Evolutionary conservation across 2,888 invertebrate species (phyloP).

Genomic region (Cabera pusaria): DNA sequence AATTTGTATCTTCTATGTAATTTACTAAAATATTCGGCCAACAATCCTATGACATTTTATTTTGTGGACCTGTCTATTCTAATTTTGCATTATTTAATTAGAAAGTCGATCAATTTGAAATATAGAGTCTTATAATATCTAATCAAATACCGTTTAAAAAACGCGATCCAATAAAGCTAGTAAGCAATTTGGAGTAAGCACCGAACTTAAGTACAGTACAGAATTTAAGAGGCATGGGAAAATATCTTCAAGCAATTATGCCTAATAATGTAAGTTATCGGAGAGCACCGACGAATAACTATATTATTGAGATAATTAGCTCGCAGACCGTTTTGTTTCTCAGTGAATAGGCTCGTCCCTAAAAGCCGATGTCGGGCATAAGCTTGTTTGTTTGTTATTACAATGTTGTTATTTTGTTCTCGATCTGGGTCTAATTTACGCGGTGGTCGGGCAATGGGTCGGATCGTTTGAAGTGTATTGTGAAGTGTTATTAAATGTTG

Average conservation of each 20-base stretch:
- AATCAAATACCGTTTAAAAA: conserved; percentile 36
- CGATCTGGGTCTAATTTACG: conserved; percentile 37
- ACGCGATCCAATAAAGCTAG: conserved; percentile 37
- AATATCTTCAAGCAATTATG: conserved; percentile 59
- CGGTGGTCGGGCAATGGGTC: conserved; percentile 20
- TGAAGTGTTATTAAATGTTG: no score
- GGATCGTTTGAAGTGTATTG: conserved; percentile 24
- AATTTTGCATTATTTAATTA: conserved; percentile 3
- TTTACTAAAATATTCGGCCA: no score
- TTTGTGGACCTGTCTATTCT: background rate
- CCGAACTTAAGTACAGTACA: conserved; percentile 40
- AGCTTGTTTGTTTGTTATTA: conserved; percentile 45
- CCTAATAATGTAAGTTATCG: conserved; percentile 51
- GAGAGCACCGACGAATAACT: conserved; percentile 53
- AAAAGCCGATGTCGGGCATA: conserved; percentile 39
- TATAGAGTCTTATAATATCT: conserved; percentile 8
- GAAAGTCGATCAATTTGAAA: background rate
- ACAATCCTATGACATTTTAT: no score
- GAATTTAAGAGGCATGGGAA: conserved; percentile 52
- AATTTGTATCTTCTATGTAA: no score
- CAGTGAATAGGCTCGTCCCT: conserved; percentile 41
- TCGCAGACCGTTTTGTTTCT: conserved; percentile 44
- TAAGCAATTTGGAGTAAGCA: conserved; percentile 47
- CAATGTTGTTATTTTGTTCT: conserved; percentile 41
- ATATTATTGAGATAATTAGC: conserved; percentile 62